Conservation (phyloP, 2,797 vertebrate genomes). For the Sphenodon punctatus region DNA sequence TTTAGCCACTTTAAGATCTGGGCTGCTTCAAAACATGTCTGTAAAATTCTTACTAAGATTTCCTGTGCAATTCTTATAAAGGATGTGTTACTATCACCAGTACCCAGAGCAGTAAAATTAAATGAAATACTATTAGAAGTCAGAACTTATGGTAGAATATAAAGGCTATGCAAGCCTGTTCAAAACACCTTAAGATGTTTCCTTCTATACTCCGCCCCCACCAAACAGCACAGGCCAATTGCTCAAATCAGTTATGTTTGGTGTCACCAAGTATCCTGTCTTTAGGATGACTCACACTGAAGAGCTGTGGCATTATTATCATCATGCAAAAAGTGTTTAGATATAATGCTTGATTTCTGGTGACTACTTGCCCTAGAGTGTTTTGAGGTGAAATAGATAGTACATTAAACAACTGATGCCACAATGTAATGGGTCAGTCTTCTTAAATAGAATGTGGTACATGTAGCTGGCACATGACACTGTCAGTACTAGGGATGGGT, state of each 20-base stretch:
- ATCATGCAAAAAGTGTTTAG: too few relatives aligned
- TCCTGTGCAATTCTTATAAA: not conserved
- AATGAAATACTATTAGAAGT: not conserved
- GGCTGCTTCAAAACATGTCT: not conserved
- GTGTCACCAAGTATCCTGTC: not conserved
- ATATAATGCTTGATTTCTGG: too few relatives aligned
- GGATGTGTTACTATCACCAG: not conserved
- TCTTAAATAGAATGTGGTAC: too few relatives aligned
- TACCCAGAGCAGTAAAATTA: not conserved
- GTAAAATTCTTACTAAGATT: not conserved
- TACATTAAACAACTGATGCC: too few relatives aligned
- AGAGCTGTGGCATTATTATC: too few relatives aligned
- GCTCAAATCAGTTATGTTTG: not conserved
- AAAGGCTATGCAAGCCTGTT: not conserved
- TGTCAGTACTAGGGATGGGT: too few relatives aligned
- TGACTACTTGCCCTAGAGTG: too few relatives aligned
- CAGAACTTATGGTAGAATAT: not conserved
- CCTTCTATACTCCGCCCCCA: not conserved
- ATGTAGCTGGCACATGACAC: too few relatives aligned
- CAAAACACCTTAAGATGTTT: not conserved
- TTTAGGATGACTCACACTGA: too few relatives aligned
- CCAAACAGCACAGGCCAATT: not conserved
- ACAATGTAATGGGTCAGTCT: too few relatives aligned
- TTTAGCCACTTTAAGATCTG: not conserved
- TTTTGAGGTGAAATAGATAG: too few relatives aligned